Conservation (phyloP, 2,888 invertebrate species). For the Parnassius mnemosyne region DNA sequence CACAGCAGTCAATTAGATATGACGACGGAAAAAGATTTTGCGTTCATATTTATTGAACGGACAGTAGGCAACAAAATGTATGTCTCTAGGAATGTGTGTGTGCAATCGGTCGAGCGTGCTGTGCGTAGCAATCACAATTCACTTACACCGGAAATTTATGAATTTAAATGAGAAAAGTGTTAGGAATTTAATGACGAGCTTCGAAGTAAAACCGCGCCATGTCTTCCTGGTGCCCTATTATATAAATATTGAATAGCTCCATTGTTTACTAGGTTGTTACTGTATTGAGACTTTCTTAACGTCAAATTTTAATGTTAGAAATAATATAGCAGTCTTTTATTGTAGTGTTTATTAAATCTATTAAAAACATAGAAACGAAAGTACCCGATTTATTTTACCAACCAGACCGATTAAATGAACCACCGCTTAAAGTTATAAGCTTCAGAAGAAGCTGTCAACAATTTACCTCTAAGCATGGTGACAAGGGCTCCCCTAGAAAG, state of each 20-base stretch:
- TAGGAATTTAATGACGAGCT: constrained; percentile 75
- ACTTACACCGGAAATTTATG: constrained; percentile 79
- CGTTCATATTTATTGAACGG: constrained; percentile 33
- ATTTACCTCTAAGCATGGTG: too few relatives aligned
- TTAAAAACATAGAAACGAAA: too few relatives aligned
- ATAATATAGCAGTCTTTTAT: too few relatives aligned
- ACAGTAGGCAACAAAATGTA: constrained; percentile 39
- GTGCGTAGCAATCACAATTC: constrained; percentile 57
- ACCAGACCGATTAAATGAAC: too few relatives aligned
- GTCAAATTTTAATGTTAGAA: too few relatives aligned
- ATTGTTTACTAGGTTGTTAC: constrained; percentile 52
- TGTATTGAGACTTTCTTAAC: constrained; percentile 38
- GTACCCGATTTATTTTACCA: too few relatives aligned
- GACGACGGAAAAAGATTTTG: constrained; percentile 28
- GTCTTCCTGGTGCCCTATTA: constrained; percentile 59
- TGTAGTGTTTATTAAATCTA: too few relatives aligned
- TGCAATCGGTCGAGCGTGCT: constrained; percentile 73
- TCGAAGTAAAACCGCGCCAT: constrained; percentile 55
- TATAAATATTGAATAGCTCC: constrained; percentile 63
- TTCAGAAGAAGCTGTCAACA: too few relatives aligned
- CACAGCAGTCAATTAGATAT: constrained; percentile 30
- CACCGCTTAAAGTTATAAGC: too few relatives aligned
- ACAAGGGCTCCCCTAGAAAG: too few relatives aligned
- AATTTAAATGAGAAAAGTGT: constrained; percentile 79
- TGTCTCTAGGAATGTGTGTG: constrained; percentile 52